Evolutionary conservation across 2,888 invertebrate genomes (phyloP), one percentile per base, ranked within the genome.

Genomic region (Sminthurinus aureus): DNA sequence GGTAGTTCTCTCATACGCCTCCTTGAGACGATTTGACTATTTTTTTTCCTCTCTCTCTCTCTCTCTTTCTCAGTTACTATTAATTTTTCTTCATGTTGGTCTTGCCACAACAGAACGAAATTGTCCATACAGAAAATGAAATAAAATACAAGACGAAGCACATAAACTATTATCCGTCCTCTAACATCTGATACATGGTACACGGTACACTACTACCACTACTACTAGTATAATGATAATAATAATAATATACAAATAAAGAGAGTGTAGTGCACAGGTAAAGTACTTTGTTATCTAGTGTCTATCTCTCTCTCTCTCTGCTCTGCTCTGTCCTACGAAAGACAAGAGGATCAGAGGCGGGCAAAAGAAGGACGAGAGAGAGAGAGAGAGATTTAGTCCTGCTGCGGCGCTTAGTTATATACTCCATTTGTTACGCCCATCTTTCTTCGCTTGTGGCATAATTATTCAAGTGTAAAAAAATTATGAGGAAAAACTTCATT

Each of bases 391-490:
- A 83, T 86, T 85, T 84, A 81, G 83, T 86, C 86, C 86, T 86
- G 86, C 86, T 86, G 86, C 85, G 86, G 86, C 86, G 84, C 86
- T 86, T 86, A 85, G 87, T 84, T 71, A 71, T 20, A 85, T 85
- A 85, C 85, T 83, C 84, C 83, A 87, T 88, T 87, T 84, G 87
- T 85, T 86, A 88, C 87, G 86, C 87, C 88, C 87, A 87, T 88
- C 86, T 86, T 85, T 87, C 85, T 84, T 86, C 86, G 85, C 87
- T 87, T 86, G 84, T 85, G 85, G 85, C 85, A n/a, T 87, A 87
- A 87, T 87, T 87, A 87, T 87, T 87, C 86, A 85, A 83, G 83
- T 79, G 85, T 84, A 83, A 78, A 86, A 71, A 71, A 52, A 52
- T 52, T 52, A n/a, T n/a, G n/a, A 52, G 52, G 52, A 52, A 86